Base-by-base conservation (phyloP, 2,113 vertebrate genomes). In the Sapayoa aenigma region DNA sequence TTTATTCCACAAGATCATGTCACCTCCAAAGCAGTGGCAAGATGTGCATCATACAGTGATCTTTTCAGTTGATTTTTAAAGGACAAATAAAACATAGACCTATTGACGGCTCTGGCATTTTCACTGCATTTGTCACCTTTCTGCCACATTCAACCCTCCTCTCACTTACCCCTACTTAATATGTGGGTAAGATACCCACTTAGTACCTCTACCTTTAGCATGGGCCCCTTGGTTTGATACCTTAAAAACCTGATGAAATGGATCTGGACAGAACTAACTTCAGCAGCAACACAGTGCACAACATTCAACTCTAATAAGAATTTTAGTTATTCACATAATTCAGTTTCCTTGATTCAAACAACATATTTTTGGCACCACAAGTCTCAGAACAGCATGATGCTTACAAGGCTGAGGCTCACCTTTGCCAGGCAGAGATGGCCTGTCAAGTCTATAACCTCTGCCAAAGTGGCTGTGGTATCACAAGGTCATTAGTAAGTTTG, bases 401-500 rank as follows among this genome's bases (percentile, higher is more conserved):
- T 90, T 1, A 4, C 37, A 14, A 33, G 73, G n/a, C 42, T 92
- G 76, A 92, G 75, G 60, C 35, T 95, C 92, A 88, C 65, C 90
- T 95, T 92, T 78, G 75, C 93, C 63, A 71, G 87, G 47, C 69
- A 78, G 88, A 84, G 85, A 67, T 53, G 83, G 46, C 31, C 87
- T 87, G 93, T 95, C 93, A 93, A 87, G 44, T 22, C 52, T 90
- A 27, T 49, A 84, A 92, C 72, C 92, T 94, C 88, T 86, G 68
- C 60, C 2, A 2, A 81, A 74, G 79, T 6, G 83, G 66, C 67
- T 1, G 0, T 22, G 2, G 4, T 88, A 52, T 94, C 95, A 95
- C 94, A 94, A 89, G 92, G 93, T 95, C 88, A 53, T 94, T 72
- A 95, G 46, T 55, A 72, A 63, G 60, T 87, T 94, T 93, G 90